Evolutionary conservation across 2,888 invertebrate species (phyloP).

Genomic region (Chaetogeoica ovagalla): DNA sequence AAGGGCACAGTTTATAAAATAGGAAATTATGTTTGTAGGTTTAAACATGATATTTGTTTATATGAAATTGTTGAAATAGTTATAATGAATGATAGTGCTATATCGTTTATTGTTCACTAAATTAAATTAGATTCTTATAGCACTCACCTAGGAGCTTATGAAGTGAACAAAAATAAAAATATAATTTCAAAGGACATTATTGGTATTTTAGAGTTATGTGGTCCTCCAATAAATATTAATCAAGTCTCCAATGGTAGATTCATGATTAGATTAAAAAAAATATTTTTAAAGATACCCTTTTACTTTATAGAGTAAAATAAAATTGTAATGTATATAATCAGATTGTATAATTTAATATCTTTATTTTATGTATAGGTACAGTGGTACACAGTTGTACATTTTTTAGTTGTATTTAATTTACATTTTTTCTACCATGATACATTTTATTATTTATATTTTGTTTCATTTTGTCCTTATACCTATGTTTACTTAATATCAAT

Average conservation of each 20-base stretch:
- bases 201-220: neutral
- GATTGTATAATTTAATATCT: no score
- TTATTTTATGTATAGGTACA: no score
- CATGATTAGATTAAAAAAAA: neutral
- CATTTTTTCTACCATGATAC: no score
- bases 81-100: neutral
- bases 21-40: neutral
- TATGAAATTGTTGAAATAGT: slow-evolving; percentile 13
- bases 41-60: neutral
- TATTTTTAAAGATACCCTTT: no score
- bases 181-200: neutral
- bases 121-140: slow-evolving; percentile 1
- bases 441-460: no score
- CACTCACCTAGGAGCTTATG: neutral
- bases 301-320: no score
- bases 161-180: neutral
- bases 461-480: no score
- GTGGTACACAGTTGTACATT: no score
- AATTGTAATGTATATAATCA: no score
- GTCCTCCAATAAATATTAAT: slow-evolving; percentile 6
- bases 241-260: neutral
- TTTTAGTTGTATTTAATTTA: no score
- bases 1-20: slow-evolving; percentile 5
- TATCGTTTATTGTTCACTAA: neutral
- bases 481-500: no score